Evolutionary conservation across 2,888 invertebrate species (phyloP).

Genomic region (Scelioninae gen. 1): DNA sequence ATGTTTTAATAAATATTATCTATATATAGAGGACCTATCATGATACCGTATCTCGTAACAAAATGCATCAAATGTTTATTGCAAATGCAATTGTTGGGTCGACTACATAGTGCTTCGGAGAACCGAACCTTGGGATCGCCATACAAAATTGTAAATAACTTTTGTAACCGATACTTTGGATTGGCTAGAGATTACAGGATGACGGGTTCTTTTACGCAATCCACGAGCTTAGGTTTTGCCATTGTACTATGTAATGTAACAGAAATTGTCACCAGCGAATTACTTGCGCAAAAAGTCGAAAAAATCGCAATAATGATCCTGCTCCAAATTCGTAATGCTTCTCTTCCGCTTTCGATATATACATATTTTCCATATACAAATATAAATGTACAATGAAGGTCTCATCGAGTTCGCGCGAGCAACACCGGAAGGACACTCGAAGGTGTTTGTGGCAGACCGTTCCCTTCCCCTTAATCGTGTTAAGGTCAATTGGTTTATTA

Average conservation of each 20-base stretch:
- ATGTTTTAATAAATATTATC: conserved; percentile 21
- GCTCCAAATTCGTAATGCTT: conserved; percentile 59
- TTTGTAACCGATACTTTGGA: conserved; percentile 29
- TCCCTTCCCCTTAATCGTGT: too few relatives aligned
- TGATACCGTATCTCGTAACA: conserved; percentile 23
- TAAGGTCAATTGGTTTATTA: too few relatives aligned
- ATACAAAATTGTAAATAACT: conserved; percentile 51
- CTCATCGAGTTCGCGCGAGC: conserved; percentile 12
- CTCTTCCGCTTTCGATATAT: conserved; percentile 64
- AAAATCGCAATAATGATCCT: conserved; percentile 54
- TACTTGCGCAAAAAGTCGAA: conserved; percentile 44
- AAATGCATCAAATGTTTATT: conserved; percentile 42
- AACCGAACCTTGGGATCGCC: not conserved
- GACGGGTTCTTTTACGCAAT: not conserved
- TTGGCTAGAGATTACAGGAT: not conserved
- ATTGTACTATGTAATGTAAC: conserved; percentile 9
- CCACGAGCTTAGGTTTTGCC: too few relatives aligned
- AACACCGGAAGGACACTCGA: conserved; percentile 18
- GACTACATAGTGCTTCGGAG: not conserved
- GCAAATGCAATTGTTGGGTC: conserved; percentile 33
- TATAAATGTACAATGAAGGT: conserved; percentile 52
- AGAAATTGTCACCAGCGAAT: conserved; percentile 39
- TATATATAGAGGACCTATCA: conserved; percentile 13
- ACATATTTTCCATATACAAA: conserved; percentile 36
- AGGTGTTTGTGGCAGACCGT: conserved; percentile 21